Percentiles rank a stretch among this genome's conserved stretches.
phyloP scores from a whole-genome alignment of 1,140 invertebrate genomes.

The Euborellia annulipes region DNA sequence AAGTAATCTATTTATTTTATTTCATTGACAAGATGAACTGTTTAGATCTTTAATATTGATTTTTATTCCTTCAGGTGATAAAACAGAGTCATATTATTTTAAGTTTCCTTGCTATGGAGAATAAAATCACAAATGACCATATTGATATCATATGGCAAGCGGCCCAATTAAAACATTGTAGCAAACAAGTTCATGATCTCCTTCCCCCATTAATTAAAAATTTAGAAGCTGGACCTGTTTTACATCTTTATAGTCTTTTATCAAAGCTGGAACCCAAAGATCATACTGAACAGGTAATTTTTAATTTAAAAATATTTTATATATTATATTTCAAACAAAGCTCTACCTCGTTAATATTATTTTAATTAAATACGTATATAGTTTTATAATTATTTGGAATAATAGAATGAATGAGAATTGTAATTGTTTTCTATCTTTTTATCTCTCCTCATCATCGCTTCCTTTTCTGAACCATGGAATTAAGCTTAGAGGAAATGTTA shows the following conservation, averaged over 20 bases:
- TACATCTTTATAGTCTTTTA: slow-evolving; percentile 72
- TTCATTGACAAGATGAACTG: neutral
- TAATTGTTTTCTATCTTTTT: no score
- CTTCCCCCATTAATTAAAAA: slow-evolving; percentile 80
- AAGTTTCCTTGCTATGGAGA: slow-evolving; percentile 82
- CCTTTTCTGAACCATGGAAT: no score
- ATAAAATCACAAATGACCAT: slow-evolving; percentile 76
- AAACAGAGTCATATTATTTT: slow-evolving; percentile 88
- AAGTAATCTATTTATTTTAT: slow-evolving; percentile 35
- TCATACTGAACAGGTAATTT: slow-evolving; percentile 68
- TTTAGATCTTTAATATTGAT: slow-evolving; percentile 3
- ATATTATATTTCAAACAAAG: no score
- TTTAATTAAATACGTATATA: neutral
- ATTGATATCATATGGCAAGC: slow-evolving; percentile 88
- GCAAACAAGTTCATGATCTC: slow-evolving; percentile 81
- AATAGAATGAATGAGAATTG: no score
- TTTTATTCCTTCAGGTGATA: slow-evolving; percentile 46
- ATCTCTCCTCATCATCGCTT: no score
- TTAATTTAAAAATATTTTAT: no score
- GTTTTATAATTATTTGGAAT: neutral
- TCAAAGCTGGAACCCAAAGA: slow-evolving; percentile 73
- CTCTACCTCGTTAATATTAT: neutral
- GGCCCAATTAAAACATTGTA: slow-evolving; percentile 85
- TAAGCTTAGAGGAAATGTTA: no score
- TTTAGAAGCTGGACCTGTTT: slow-evolving; percentile 67